Percentiles rank a stretch among this genome's conserved stretches.
Conservation (phyloP, 1,140 invertebrate species). For the fruit fly (Drosophila melanogaster) region DNA sequence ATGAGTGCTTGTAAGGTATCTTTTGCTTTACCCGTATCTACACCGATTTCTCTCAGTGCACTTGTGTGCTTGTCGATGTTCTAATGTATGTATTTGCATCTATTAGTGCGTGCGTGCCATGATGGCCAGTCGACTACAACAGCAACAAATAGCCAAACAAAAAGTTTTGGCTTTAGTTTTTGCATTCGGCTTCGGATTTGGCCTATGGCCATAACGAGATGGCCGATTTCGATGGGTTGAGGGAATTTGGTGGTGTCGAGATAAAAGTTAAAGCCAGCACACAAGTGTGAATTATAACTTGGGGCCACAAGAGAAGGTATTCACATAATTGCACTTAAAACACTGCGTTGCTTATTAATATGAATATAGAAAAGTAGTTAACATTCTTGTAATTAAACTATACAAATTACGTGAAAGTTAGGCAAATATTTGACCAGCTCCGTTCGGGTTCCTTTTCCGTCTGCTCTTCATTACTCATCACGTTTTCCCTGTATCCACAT, state of each 20-base stretch:
- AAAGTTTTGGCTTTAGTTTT: constrained; percentile 64
- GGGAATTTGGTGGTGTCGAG: constrained; percentile 1
- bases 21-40: too few relatives aligned
- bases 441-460: background rate
- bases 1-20: too few relatives aligned
- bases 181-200: constrained; percentile 51
- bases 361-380: too few relatives aligned
- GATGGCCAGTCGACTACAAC: constrained; percentile 28
- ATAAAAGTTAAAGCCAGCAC: constrained; percentile 52
- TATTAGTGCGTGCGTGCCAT: constrained; percentile 64
- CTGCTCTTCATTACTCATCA: background rate
- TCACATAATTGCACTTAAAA: constrained; percentile 18
- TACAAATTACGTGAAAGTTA: too few relatives aligned
- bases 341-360: background rate
- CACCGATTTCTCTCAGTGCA: background rate
- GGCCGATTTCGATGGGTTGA: background rate
- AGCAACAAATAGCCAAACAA: constrained; percentile 61
- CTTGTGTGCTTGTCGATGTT: constrained; percentile 21
- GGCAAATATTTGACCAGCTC: too few relatives aligned
- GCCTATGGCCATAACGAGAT: constrained; percentile 52
- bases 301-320: constrained; percentile 6
- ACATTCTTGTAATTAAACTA: too few relatives aligned
- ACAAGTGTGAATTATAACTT: constrained; percentile 35
- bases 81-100: constrained; percentile 66
- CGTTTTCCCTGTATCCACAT: background rate